Evolutionary conservation across 2,797 vertebrate species (phyloP), one percentile per base, ranked within the genome.

Genomic region (Crypturellus tataupa): DNA sequence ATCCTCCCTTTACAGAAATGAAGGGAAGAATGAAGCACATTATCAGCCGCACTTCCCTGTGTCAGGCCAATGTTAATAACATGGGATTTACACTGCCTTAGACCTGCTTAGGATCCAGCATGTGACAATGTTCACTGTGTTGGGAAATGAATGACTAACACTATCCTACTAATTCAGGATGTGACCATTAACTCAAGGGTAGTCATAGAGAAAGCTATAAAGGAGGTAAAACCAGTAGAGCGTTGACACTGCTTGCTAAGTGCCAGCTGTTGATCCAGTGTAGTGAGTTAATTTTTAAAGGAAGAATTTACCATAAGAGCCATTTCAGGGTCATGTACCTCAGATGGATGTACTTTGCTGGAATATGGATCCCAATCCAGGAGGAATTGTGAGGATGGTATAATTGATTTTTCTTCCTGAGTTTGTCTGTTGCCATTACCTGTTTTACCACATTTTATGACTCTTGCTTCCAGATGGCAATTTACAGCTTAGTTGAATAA

Each of bases 141-240:
- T n/a, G 19, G 40, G 62, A 84, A 87, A 62, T 5, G 9, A 84
- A 67, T 46, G 37, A 63, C 0, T 1, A 69, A 39, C 6, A 5
- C 42, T 37, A 15, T 68, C 53, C 58, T 37, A 17, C 47, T 46
- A 47, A 62, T 2, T 20, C 4, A 1, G n/a, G 75, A 78, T 47
- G 71, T 87, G 91, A 84, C 75, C 70, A 89, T 87, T 89, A 94
- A 89, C 85, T 91, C 82, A 63, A 91, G 88, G 47, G 53, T 67
- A 93, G 79, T 49, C 75, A 81, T 42, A 46, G 47, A 80, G 39
- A 81, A 87, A 62, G 47, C 79, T 58, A 27, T 78, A 63, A 71
- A 59, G 42, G 70, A 85, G 11, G 42, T 49, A 89, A 84, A 89
- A 84, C 63, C 90, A 93, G 79, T 40, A 78, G 80, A 93, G 85